phyloP scores from a whole-genome alignment of 2,113 vertebrate species.

The human region DNA sequence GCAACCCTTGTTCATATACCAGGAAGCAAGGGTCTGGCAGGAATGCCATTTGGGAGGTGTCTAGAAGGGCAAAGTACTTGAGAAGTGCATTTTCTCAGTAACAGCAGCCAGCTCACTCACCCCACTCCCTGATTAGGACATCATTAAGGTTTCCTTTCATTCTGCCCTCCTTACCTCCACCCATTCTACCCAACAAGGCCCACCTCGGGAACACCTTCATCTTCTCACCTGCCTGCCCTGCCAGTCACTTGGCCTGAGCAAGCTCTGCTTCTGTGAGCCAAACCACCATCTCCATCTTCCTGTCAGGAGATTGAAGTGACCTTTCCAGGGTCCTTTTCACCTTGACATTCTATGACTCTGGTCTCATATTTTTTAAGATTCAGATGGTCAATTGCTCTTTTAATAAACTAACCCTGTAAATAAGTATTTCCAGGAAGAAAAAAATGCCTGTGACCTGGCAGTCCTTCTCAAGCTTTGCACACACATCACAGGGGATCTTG shows the following conservation, averaged over 20 bases:
- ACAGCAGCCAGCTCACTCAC: background rate
- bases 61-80: background rate
- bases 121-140: background rate
- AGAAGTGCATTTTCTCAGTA: background rate
- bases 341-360: background rate
- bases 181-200: background rate
- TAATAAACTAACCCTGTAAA: background rate
- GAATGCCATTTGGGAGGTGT: background rate
- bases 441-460: rapidly evolving
- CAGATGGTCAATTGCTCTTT: background rate
- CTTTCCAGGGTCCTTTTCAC: background rate
- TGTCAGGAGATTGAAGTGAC: background rate
- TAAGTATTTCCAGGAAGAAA: background rate
- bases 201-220: rapidly evolving
- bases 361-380: background rate
- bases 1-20: background rate
- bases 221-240: background rate
- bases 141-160: background rate
- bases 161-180: background rate
- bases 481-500: background rate
- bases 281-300: background rate
- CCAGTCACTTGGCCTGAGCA: too few species aligned
- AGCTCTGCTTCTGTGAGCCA: background rate
- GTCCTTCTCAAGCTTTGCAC: background rate
- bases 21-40: background rate